Conservation (phyloP, 2,888 invertebrate genomes). For the Drosophila cracens region DNA sequence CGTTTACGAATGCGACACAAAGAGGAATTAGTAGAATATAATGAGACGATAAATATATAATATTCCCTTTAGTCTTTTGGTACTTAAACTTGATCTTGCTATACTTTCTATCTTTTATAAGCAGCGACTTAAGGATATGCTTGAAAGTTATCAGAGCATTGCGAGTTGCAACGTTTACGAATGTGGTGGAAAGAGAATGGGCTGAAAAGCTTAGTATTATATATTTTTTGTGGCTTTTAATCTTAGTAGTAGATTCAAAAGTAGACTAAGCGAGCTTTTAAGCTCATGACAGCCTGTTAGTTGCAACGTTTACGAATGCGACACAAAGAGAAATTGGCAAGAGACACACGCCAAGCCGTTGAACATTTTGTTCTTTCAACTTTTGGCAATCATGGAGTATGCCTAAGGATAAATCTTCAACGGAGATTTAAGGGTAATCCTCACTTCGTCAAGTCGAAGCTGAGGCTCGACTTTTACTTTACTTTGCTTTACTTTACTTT, state of each 20-base stretch:
- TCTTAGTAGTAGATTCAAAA: too few relatives aligned
- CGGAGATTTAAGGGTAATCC: constrained; percentile 26
- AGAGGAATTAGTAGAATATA: neutral
- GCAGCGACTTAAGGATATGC: neutral
- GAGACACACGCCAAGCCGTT: neutral
- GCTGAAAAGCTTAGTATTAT: neutral
- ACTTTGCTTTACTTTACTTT: neutral
- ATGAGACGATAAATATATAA: neutral
- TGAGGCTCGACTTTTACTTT: neutral
- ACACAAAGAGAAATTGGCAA: neutral
- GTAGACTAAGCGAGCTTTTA: neutral
- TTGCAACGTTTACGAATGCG: constrained; percentile 7
- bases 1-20: neutral
- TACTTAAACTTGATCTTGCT: neutral
- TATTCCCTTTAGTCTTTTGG: neutral
- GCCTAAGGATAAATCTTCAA: neutral
- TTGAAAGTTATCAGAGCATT: too few relatives aligned
- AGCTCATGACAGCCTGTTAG: neutral
- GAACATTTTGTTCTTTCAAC: neutral
- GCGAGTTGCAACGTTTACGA: neutral
- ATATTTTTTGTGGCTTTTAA: accelerated
- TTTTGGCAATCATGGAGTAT: neutral
- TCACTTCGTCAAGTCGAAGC: constrained; percentile 2
- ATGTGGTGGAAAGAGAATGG: neutral
- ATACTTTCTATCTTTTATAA: too few relatives aligned